phyloP scores from a whole-genome alignment of 2,888 invertebrate species.

The Ichneumon xanthorius region DNA sequence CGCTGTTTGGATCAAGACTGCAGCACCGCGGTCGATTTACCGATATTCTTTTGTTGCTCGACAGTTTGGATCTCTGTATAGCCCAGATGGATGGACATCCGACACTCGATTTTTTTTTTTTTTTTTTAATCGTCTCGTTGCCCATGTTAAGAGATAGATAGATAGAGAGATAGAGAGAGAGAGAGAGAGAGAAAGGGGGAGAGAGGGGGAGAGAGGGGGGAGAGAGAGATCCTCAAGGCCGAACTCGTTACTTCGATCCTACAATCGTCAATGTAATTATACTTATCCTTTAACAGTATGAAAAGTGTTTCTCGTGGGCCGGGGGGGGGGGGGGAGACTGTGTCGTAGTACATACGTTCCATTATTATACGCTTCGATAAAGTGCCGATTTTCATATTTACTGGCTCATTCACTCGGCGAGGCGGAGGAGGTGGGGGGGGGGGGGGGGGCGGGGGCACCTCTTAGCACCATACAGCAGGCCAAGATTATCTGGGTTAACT shows the following conservation, averaged over 20 bases:
- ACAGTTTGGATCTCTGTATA: neutral
- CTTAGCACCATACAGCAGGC: neutral
- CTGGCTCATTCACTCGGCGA: neutral
- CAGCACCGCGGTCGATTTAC: neutral
- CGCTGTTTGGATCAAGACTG: neutral
- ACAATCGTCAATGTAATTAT: constrained; percentile 16
- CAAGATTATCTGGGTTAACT: constrained; percentile 7
- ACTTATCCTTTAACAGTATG: constrained; percentile 38
- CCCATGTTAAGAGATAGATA: too few relatives aligned
- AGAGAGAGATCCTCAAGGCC: constrained; percentile 18
- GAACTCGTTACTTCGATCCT: constrained; percentile 18
- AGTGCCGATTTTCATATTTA: neutral
- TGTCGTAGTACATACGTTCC: constrained; percentile 4
- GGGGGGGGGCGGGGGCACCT: neutral
- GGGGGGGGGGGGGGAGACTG: neutral
- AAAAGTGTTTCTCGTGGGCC: constrained; percentile 28
- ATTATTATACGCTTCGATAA: constrained; percentile 14
- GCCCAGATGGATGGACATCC: neutral
- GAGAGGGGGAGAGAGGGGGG: neutral
- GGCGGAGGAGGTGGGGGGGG: neutral
- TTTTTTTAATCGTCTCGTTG: constrained; percentile 1
- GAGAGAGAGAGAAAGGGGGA: neutral
- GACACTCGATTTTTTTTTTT: neutral
- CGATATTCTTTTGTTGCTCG: neutral
- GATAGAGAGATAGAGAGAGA: neutral